Conservation (phyloP, 2,888 invertebrate genomes). For the Seladonia tumulorum region DNA sequence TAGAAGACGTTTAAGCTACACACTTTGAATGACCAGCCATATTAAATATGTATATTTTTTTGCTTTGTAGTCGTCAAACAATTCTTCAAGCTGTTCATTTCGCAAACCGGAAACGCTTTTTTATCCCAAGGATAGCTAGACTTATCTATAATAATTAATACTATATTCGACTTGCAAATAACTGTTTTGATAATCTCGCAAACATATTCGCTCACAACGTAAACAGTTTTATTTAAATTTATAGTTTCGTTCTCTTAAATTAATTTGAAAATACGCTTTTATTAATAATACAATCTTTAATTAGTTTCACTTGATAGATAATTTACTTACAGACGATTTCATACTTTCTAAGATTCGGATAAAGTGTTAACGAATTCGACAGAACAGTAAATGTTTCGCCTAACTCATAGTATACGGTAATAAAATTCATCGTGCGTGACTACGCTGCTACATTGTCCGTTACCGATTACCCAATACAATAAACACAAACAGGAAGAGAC, state of each 20-base stretch:
- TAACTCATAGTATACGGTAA: neutral
- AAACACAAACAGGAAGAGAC: neutral
- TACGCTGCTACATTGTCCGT: neutral
- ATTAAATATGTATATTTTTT: neutral
- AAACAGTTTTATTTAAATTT: neutral
- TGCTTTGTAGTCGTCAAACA: neutral
- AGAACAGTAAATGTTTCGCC: neutral
- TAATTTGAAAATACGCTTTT: neutral
- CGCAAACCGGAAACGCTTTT: neutral
- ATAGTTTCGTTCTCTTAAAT: neutral
- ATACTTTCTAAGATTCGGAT: neutral
- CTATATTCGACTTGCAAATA: neutral
- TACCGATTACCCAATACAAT: neutral
- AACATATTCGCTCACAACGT: neutral
- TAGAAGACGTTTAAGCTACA: neutral
- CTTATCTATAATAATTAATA: neutral
- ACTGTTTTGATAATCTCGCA: neutral
- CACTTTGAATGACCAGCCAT: too few species aligned
- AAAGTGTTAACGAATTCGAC: neutral
- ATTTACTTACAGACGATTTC: neutral
- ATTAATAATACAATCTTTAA: neutral
- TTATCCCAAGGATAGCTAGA: neutral
- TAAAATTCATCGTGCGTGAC: constrained; percentile 4
- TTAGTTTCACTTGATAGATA: neutral
- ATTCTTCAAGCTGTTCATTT: neutral